Evolutionary conservation across 1,140 invertebrate genomes (phyloP), one percentile per base, ranked within the genome.

Genomic region (Drosophila insularis): DNA sequence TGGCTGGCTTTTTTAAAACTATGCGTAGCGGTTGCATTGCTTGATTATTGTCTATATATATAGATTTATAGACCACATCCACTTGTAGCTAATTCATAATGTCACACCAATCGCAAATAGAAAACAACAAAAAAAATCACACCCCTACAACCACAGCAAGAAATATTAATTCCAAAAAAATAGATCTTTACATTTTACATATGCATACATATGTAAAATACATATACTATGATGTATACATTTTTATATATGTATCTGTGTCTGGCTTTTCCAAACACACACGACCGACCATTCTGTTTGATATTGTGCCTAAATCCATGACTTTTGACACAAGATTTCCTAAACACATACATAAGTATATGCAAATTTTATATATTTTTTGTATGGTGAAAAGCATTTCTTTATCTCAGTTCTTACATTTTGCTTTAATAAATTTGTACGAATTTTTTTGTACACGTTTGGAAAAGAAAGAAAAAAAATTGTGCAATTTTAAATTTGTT

Each of bases 1-100:
- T 50, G 2, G 10, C 17, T 21, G 17, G 19, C 17, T 21, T 8
- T 2, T 50, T 50, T 50, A 21, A 50, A 43, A 19, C 21, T 50
- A 17, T 50, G 19, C 17, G 8, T 50, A 11, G 2, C 17, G 43
- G 43, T 50, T 50, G 43, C 43, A 50, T 50, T 50, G 43, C 43
- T 50, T 10, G 8, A 50, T 11, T 21, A 8, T 11, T 50, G 17
- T 10, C 17, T 50, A 50, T 50, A 59, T 50, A 21, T 8, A 21
- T 50, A 50, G 2, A 65, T 61, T 40, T 63, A 87, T 77, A 50
- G 13, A 21, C 73, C 67, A 64, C 71, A 81, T 67, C 58, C 65
- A 72, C 27, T 73, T 82, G 50, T 82, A 86, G 82, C 67, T 80
- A 76, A 86, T 86, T 86, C 64, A 82, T 86, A 87, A 82, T 72